Percentiles rank a stretch among this genome's conserved stretches.
These are phyloP conservation scores for Echinops telfairi DNA, from an alignment of 2,113 vertebrate genomes.

Conservation along the genomic window DNA sequence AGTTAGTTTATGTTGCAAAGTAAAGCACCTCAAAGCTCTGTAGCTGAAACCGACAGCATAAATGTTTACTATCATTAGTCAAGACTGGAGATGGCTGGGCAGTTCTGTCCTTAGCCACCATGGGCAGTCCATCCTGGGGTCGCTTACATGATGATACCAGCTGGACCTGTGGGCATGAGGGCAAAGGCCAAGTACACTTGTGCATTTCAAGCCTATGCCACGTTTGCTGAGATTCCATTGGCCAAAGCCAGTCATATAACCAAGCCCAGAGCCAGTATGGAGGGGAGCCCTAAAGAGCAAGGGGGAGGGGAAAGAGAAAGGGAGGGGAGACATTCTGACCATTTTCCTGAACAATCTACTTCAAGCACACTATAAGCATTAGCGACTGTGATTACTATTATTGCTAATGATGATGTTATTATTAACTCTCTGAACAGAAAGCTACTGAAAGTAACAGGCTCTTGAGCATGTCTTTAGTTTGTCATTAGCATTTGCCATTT, in stretches of 20 bases:
- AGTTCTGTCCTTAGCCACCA: neutral
- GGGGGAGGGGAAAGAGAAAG: neutral
- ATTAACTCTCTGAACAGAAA: slow-evolving; percentile 60
- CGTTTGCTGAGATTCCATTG: neutral
- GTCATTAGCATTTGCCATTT: slow-evolving; percentile 73
- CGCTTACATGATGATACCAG: neutral
- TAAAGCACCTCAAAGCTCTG: neutral
- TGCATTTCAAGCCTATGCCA: neutral
- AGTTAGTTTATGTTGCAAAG: neutral
- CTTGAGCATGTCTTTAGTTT: slow-evolving; percentile 65
- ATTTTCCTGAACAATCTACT: neutral
- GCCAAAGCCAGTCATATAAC: neutral
- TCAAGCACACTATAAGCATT: neutral
- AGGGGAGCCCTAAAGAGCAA: neutral
- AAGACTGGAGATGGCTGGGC: neutral
- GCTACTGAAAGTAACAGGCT: slow-evolving; percentile 65
- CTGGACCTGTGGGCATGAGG: neutral
- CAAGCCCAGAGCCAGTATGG: neutral
- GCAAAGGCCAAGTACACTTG: neutral
- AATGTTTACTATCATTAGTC: neutral
- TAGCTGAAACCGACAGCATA: neutral
- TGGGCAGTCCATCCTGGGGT: neutral
- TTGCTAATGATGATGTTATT: slow-evolving; percentile 38
- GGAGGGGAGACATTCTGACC: neutral
- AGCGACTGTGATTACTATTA: slow-evolving; percentile 55